Evolutionary conservation across 2,797 vertebrate species (phyloP).

Genomic region (Crypturellus tataupa): DNA sequence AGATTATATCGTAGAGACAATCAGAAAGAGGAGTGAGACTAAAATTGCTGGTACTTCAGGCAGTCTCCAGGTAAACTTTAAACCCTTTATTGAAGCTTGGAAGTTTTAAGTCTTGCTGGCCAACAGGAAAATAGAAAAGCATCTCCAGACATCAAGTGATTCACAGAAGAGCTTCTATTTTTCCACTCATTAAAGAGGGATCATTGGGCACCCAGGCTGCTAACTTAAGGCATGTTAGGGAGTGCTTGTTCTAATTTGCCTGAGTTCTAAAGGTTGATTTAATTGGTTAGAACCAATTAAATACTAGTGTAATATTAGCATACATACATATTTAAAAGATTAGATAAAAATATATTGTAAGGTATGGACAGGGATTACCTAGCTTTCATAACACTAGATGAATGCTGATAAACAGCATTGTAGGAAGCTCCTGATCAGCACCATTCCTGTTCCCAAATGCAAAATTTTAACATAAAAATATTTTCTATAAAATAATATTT

Average conservation of each 20-base stretch:
- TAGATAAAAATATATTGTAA: not conserved
- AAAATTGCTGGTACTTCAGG: not conserved
- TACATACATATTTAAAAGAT: not conserved
- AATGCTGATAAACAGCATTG: not conserved
- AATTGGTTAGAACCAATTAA: too few species aligned
- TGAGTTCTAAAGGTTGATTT: not conserved
- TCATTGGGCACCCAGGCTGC: not conserved
- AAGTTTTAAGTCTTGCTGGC: not conserved
- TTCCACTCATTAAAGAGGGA: not conserved
- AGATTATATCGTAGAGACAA: not conserved
- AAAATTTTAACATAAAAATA: not conserved
- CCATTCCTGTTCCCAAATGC: not conserved
- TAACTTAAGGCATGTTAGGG: not conserved
- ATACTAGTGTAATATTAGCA: not conserved
- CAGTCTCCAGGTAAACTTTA: not conserved
- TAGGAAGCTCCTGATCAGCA: not conserved
- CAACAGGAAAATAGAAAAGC: not conserved
- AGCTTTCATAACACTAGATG: not conserved
- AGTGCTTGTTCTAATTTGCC: not conserved
- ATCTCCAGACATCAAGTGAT: not conserved
- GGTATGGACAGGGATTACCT: not conserved
- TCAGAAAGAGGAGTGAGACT: not conserved
- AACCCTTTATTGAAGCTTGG: not conserved
- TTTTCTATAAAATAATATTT: not conserved
- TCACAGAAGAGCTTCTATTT: not conserved